phyloP scores from a whole-genome alignment of 2,113 vertebrate species.

The Sceloporus undulatus region DNA sequence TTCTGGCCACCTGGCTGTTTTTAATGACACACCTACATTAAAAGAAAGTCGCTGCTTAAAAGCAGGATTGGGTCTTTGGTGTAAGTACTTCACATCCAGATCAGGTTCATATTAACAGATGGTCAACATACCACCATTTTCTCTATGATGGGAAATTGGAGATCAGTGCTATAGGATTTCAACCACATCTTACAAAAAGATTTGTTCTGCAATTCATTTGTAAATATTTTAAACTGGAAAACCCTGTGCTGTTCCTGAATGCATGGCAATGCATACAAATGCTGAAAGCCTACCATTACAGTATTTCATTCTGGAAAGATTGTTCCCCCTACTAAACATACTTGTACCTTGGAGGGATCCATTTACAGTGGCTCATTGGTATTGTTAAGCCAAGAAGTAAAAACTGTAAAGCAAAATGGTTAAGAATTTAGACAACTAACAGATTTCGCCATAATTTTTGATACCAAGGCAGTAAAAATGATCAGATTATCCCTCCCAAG shows the following conservation, averaged over 20 bases:
- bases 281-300: constrained; percentile 34
- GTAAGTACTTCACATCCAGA: constrained; percentile 67
- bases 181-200: constrained; percentile 71
- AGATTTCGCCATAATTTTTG: constrained; percentile 45
- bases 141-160: constrained; percentile 72
- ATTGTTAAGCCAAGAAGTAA: constrained; percentile 25
- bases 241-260: constrained; percentile 42
- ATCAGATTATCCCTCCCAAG: constrained; percentile 47
- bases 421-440: constrained; percentile 46
- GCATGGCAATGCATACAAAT: constrained; percentile 5
- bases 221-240: constrained; percentile 52
- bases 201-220: constrained; percentile 58
- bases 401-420: constrained; percentile 33
- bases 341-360: constrained; percentile 16
- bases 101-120: constrained; percentile 75
- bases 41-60: constrained; percentile 74
- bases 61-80: constrained; percentile 66
- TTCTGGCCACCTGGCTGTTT: constrained; percentile 76
- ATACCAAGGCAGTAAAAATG: constrained; percentile 31
- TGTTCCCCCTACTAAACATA: constrained; percentile 31
- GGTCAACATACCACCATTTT: constrained; percentile 69
- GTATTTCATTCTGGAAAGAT: constrained; percentile 23
- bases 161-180: constrained; percentile 70
- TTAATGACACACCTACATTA: constrained; percentile 77
- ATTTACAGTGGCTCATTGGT: constrained; percentile 31